phyloP scores from a whole-genome alignment of 2,888 invertebrate genomes.

The Nephrotoma flavescens region DNA sequence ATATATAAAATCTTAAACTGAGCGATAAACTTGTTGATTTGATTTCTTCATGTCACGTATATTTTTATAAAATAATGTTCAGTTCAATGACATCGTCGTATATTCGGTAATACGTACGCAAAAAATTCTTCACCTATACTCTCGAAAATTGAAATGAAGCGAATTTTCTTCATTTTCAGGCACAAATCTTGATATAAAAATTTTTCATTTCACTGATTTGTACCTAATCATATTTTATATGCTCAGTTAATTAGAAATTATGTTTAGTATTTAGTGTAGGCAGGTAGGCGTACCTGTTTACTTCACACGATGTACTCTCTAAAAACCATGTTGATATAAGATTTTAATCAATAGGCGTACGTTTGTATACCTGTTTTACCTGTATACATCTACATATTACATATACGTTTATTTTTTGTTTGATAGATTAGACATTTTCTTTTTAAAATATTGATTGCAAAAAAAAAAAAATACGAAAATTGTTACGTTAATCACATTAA shows the following conservation, averaged over 20 bases:
- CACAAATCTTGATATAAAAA: background rate
- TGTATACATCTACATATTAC: too few relatives aligned
- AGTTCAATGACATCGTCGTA: background rate
- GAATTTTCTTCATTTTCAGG: background rate
- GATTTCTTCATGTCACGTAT: background rate
- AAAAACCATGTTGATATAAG: background rate
- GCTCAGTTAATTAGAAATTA: background rate
- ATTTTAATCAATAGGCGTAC: background rate
- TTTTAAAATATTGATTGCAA: background rate
- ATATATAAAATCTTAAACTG: background rate
- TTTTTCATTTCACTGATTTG: background rate
- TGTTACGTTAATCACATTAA: background rate
- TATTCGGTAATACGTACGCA: background rate
- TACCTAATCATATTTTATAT: background rate
- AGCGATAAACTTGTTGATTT: background rate
- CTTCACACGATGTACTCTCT: background rate
- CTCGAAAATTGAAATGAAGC: background rate
- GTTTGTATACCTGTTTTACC: too few relatives aligned
- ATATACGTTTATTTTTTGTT: background rate
- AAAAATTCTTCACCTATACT: background rate
- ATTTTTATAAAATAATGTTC: background rate
- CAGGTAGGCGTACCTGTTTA: background rate
- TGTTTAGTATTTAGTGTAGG: background rate
- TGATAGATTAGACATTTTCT: background rate
- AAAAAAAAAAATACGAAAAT: background rate